Evolutionary conservation across 2,113 vertebrate genomes (phyloP).

Genomic region (Hepsetus odoe): DNA sequence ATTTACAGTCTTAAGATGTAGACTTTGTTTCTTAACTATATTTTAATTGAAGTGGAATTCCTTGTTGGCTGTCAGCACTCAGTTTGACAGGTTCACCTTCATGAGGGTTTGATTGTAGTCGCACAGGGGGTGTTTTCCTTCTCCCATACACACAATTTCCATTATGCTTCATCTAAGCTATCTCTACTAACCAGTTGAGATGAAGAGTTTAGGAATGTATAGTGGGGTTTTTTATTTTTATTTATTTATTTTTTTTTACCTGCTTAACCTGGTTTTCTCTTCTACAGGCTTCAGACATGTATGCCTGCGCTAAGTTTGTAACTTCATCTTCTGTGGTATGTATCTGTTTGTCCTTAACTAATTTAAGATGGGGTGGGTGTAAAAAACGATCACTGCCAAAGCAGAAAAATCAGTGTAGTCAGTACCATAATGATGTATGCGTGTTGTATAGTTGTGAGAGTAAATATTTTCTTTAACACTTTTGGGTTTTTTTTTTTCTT

Average conservation of each 20-base stretch:
- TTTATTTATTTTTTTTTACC: not conserved
- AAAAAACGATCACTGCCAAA: not conserved
- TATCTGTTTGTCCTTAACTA: constrained; percentile 26
- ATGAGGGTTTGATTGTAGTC: no score
- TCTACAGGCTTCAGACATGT: constrained; percentile 75
- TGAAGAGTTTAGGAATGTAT: not conserved
- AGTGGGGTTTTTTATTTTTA: not conserved
- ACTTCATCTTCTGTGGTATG: constrained; percentile 78
- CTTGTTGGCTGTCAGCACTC: no score
- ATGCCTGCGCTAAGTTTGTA: constrained; percentile 79
- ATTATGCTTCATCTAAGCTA: no score
- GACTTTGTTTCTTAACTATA: no score
- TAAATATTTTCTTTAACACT: not conserved
- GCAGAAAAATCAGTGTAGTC: not conserved
- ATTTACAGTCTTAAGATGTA: no score
- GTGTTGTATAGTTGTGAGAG: not conserved
- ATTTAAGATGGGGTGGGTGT: not conserved
- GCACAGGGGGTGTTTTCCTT: no score
- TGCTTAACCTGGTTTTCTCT: not conserved
- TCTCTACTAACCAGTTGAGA: not conserved
- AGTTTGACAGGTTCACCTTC: no score
- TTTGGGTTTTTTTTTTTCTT: not conserved
- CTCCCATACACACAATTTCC: no score
- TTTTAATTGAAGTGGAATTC: no score
- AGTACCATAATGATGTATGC: not conserved